Evolutionary conservation across 1,140 invertebrate genomes (phyloP), one percentile per base, ranked within the genome.

Genomic region (Stenopsyche tienmushanensis): DNA sequence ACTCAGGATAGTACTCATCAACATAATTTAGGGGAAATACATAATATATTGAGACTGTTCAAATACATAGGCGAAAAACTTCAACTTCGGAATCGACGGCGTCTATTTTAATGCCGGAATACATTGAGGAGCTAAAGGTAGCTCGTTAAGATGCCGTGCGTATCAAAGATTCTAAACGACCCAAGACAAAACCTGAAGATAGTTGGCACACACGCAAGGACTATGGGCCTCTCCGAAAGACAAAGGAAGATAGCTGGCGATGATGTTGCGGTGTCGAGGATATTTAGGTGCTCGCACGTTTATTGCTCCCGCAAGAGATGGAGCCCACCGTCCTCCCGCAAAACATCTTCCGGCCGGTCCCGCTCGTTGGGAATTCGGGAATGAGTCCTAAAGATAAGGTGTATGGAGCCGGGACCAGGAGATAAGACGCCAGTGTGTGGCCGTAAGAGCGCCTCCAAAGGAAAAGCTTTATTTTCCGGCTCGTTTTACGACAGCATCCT

Each of bases 331-430:
- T 44, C 10, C 21, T 24, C 60, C 52, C 49, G 29, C 44, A 58
- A 26, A 65, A 49, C 63, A 58, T 65, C 63, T 57, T 65, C 63
- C 50, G 52, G 52, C 18, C 26, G 3, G 21, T 59, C 57, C 17
- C 57, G 57, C 57, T 59, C 57, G 57, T 59, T 59, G 9, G 17
- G 57, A 54, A 65, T 59, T 65, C 63, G 63, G 63, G 63, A 65
- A 65, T 44, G 63, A 65, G 63, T 41, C 54, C 47, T 65, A 65
- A 65, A 65, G 63, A 65, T 65, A 65, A 65, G 63, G 54, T 57
- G 63, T 42, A 52, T 49, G 52, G 23, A 57, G 53, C 41, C 52
- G 45, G 52, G 44, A 54, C 44, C 7, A 7, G 15, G 52, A 65
- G 63, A 65, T 65, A 65, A 65, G 49, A 57, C 60, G 49, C 47